Conservation (phyloP, 2,113 vertebrate genomes). For the Donacobius atricapilla region DNA sequence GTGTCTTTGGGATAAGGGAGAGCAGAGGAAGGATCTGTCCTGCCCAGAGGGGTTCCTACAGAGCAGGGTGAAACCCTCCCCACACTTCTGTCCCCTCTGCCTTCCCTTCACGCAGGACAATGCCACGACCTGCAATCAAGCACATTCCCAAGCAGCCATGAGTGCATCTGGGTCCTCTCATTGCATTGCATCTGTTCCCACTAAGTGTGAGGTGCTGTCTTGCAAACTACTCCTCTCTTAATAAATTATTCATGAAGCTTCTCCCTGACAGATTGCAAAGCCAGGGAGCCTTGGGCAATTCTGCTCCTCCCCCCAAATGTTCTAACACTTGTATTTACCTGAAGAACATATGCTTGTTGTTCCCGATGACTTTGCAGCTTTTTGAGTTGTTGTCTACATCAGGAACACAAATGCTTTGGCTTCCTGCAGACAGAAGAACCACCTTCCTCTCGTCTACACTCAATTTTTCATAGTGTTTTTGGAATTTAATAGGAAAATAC, state of each 20-base stretch:
- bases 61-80: accelerated
- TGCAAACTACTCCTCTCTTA: background rate
- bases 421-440: background rate
- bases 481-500: background rate
- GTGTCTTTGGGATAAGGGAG: accelerated
- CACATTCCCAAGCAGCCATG: background rate
- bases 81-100: background rate
- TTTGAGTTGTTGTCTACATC: background rate
- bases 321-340: slow-evolving; percentile 4
- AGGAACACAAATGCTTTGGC: background rate
- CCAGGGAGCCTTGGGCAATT: background rate
- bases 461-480: background rate
- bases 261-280: slow-evolving; percentile 6
- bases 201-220: background rate
- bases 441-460: background rate
- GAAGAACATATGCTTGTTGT: background rate
- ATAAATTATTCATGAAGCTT: slow-evolving; percentile 48
- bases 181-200: background rate
- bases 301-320: background rate
- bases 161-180: background rate
- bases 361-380: slow-evolving; percentile 11
- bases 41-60: background rate
- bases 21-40: background rate
- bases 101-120: background rate
- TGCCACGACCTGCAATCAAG: background rate